A percentile compares a stretch with the other conserved stretches of the same genome.
Conservation (phyloP, 35 echinoderm and acorn worm genomes). For the Eucidaris tribuloides region DNA sequence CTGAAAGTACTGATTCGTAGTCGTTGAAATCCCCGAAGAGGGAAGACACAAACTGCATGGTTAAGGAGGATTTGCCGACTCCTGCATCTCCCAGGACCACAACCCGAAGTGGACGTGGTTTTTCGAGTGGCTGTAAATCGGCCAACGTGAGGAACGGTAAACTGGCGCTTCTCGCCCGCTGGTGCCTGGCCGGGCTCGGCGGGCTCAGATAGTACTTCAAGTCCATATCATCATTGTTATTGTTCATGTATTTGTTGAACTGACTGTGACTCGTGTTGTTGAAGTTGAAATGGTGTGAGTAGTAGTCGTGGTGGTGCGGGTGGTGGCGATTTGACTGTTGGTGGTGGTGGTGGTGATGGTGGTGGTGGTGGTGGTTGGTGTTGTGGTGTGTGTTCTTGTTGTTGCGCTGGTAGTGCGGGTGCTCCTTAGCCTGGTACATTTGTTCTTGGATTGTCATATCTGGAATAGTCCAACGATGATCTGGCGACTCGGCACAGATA, state of each 20-base stretch:
- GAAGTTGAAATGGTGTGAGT: slow-evolving; percentile 5
- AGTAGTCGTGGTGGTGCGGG: background rate
- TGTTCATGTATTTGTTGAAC: slow-evolving; percentile 23
- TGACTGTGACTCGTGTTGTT: slow-evolving; percentile 22
- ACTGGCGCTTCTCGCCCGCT: slow-evolving; percentile 26
- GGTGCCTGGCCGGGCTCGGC: background rate
- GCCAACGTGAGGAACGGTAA: slow-evolving; percentile 15
- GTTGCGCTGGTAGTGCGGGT: slow-evolving; percentile 1
- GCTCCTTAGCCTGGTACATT: slow-evolving; percentile 13
- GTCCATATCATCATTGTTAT: slow-evolving; percentile 34
- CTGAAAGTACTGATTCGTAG: slow-evolving; percentile 29
- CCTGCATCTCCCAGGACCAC: slow-evolving; percentile 10
- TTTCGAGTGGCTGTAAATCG: slow-evolving; percentile 2
- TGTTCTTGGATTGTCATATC: background rate
- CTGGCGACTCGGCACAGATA: slow-evolving; percentile 3
- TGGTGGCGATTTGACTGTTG: background rate
- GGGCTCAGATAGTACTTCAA: slow-evolving; percentile 9
- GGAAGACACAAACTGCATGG: slow-evolving; percentile 19
- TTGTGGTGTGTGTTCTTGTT: slow-evolving; percentile 3
- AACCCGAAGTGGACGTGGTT: background rate
- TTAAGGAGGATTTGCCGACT: slow-evolving; percentile 25
- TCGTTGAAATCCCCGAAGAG: slow-evolving; percentile 21
- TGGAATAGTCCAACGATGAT: background rate
- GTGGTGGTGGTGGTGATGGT: background rate
- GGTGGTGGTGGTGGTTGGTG: background rate